Evolutionary conservation across 2,888 invertebrate genomes (phyloP).

Genomic region (Acholoe squamosa): DNA sequence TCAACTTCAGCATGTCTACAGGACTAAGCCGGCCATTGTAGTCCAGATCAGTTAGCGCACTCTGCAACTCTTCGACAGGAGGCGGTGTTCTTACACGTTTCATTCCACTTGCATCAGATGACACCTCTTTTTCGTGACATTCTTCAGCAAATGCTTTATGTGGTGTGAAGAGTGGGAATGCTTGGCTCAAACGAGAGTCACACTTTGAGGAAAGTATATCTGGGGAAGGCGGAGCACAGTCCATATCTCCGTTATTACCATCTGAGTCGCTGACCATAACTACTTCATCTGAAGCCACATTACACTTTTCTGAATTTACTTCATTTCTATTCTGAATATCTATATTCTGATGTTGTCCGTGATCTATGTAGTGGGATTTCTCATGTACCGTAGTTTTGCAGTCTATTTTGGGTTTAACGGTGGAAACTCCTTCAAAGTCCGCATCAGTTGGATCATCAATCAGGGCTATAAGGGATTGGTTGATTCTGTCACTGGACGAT

Average conservation of each 20-base stretch:
- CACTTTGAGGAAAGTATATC: not conserved
- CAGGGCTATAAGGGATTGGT: not conserved
- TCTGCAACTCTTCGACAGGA: slow-evolving; percentile 70
- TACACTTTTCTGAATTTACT: no score
- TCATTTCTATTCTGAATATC: not conserved
- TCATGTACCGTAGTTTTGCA: no score
- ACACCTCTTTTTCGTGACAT: not conserved
- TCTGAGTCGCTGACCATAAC: not conserved
- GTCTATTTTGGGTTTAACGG: not conserved
- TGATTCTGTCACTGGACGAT: not conserved
- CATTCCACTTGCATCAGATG: not conserved
- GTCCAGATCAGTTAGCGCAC: slow-evolving; percentile 69
- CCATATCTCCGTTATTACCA: not conserved
- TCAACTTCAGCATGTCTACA: slow-evolving; percentile 71
- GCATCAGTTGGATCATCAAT: slow-evolving; percentile 48
- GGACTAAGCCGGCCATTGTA: slow-evolving; percentile 65
- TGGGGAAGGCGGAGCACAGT: not conserved
- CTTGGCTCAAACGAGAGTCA: not conserved
- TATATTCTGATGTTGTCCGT: not conserved
- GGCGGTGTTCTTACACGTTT: slow-evolving; percentile 71
- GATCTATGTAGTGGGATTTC: no score
- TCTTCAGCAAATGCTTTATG: not conserved
- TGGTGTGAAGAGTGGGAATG: not conserved
- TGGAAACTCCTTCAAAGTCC: slow-evolving; percentile 46
- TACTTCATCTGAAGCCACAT: not conserved